Percentiles rank a stretch among this genome's conserved stretches.
Conservation (phyloP, 1,140 invertebrate species). For the Kradibia gibbosae region DNA sequence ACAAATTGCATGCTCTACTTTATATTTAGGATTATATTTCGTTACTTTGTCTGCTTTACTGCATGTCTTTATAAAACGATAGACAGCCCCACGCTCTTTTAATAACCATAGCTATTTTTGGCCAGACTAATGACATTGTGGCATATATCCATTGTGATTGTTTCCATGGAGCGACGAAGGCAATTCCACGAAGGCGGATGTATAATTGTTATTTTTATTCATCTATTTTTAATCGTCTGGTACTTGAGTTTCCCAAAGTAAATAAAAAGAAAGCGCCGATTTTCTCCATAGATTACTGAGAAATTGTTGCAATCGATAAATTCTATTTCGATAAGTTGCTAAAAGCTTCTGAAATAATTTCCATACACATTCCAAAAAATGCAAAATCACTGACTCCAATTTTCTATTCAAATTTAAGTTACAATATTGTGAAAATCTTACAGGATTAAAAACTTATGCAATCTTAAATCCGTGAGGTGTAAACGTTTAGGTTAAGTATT, state of each 20-base stretch:
- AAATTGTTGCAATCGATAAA: background rate
- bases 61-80: background rate
- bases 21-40: background rate
- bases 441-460: background rate
- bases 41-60: background rate
- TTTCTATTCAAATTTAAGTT: background rate
- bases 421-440: background rate
- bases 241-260: background rate
- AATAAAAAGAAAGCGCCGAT: background rate
- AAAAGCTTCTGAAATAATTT: background rate
- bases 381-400: background rate
- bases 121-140: background rate
- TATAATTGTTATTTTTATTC: constrained; percentile 36
- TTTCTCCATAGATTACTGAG: too few relatives aligned
- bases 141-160: constrained; percentile 37
- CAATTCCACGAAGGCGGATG: constrained; percentile 32
- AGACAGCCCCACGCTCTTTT: constrained; percentile 20
- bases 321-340: background rate
- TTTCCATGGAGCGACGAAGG: constrained; percentile 17
- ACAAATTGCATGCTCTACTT: background rate
- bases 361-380: background rate
- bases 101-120: background rate
- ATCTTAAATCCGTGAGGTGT: background rate
- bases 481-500: constrained; percentile 1
- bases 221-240: constrained; percentile 26